These are phyloP conservation scores for Xyliphius kryptos DNA, from an alignment of 2,113 vertebrate species.

Conservation along the genomic window DNA sequence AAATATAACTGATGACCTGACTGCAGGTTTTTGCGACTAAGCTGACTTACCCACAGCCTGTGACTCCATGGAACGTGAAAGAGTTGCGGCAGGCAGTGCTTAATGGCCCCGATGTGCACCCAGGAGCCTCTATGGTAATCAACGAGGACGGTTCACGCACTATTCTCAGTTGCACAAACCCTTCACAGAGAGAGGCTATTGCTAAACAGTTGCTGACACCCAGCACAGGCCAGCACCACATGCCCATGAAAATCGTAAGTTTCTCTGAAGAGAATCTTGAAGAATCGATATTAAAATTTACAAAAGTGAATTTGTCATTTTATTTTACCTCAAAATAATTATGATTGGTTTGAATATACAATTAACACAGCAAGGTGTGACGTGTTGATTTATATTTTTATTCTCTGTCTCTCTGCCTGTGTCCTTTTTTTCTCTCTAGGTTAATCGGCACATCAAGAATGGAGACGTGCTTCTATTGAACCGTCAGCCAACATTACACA, in stretches of 20 bases:
- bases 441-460: constrained; percentile 89
- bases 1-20: too few species aligned
- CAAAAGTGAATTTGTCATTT: too few species aligned
- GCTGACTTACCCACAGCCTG: constrained; percentile 93
- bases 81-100: constrained; percentile 90
- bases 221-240: constrained; percentile 67
- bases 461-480: constrained; percentile 89
- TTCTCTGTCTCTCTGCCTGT: neutral
- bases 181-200: constrained; percentile 82
- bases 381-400: too few species aligned
- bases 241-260: constrained; percentile 84
- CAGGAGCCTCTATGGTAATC: constrained; percentile 88
- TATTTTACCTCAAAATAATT: too few species aligned
- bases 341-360: too few species aligned
- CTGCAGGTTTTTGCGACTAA: constrained; percentile 92
- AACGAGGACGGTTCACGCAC: constrained; percentile 85
- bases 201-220: constrained; percentile 93
- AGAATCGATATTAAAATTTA: too few species aligned
- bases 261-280: too few species aligned
- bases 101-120: constrained; percentile 84
- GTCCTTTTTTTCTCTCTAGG: too few species aligned
- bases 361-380: too few species aligned
- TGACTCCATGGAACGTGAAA: constrained; percentile 95
- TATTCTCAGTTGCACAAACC: constrained; percentile 65
- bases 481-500: constrained; percentile 90